phyloP scores from a whole-genome alignment of 2,113 vertebrate species.

The Nyctereutes procyonoides region DNA sequence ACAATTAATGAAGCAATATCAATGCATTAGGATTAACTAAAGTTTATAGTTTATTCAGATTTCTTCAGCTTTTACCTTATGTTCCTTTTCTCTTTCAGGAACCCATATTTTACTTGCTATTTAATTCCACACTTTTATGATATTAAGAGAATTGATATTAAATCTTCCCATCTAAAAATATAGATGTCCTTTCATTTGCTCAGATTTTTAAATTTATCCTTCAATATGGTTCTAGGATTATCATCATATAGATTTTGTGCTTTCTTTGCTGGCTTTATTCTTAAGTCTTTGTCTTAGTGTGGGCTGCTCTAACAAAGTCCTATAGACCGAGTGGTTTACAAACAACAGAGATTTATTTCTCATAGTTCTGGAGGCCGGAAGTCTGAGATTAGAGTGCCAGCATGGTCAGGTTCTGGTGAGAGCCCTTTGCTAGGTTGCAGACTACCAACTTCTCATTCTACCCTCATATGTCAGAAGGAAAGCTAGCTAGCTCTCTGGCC shows the following conservation, averaged over 20 bases:
- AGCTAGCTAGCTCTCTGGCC: neutral
- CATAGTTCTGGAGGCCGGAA: neutral
- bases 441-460: neutral
- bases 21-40: neutral
- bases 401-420: neutral
- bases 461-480: neutral
- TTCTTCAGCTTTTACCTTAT: neutral
- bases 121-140: neutral
- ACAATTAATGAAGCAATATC: neutral
- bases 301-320: neutral
- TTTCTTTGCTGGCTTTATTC: neutral
- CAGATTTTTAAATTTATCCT: slow-evolving; percentile 30
- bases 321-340: neutral
- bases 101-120: slow-evolving; percentile 21
- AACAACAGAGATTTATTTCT: neutral
- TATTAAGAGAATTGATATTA: slow-evolving; percentile 14
- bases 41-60: neutral
- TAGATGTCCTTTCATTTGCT: slow-evolving; percentile 2
- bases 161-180: neutral
- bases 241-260: neutral
- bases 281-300: neutral
- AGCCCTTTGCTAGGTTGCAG: too few relatives aligned
- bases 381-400: neutral
- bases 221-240: neutral
- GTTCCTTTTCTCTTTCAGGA: slow-evolving; percentile 26